Evolutionary conservation across 1,140 invertebrate genomes (phyloP).

Genomic region (Diorhabda elongata): DNA sequence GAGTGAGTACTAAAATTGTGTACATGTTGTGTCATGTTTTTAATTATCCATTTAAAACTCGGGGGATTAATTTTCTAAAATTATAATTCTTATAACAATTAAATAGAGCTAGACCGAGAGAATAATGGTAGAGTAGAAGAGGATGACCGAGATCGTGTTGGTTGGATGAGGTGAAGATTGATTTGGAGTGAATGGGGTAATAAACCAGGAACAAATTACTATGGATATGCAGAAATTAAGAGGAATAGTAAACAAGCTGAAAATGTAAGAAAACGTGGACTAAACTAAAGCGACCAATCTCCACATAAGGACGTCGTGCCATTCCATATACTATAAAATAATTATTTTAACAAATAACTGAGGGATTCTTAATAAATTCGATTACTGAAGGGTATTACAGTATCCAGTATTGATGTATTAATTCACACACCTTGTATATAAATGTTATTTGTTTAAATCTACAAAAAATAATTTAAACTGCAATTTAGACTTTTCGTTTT

Average conservation of each 20-base stretch:
- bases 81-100: not conserved
- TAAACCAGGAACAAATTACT: too few relatives aligned
- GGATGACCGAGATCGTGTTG: not conserved
- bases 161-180: not conserved
- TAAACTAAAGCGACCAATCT: too few relatives aligned
- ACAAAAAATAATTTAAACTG: not conserved
- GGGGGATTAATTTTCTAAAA: not conserved
- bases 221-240: too few relatives aligned
- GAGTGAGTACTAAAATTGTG: conserved; percentile 10
- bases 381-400: not conserved
- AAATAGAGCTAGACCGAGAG: not conserved
- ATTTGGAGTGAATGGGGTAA: not conserved
- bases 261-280: too few relatives aligned
- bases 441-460: not conserved
- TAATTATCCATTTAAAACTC: too few relatives aligned
- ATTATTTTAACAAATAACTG: too few relatives aligned
- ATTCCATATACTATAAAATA: too few relatives aligned
- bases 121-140: not conserved
- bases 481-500: not conserved
- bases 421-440: not conserved
- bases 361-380: not conserved
- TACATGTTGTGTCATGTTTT: not conserved
- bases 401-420: not conserved
- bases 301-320: too few relatives aligned
- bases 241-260: too few relatives aligned